These are phyloP conservation scores for Percina caprodes DNA, from an alignment of 2,113 vertebrate species.

Conservation along the genomic window DNA sequence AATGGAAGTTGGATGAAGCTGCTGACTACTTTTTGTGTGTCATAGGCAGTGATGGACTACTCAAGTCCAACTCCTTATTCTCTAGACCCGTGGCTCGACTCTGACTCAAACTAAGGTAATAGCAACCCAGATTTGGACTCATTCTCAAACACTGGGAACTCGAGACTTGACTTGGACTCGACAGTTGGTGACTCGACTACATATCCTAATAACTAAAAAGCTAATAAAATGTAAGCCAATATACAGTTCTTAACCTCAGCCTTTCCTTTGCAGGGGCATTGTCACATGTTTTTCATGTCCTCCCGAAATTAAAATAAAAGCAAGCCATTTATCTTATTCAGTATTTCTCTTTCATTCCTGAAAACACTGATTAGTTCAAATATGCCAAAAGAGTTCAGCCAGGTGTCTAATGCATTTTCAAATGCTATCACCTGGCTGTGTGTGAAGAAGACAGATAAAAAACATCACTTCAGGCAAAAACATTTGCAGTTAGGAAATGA, in stretches of 20 bases:
- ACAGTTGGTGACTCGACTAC: no score
- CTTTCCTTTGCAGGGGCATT: background rate
- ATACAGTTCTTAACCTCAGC: background rate
- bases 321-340: background rate
- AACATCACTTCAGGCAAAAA: background rate
- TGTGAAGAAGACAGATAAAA: constrained; percentile 3
- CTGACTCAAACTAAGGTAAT: no score
- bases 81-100: no score
- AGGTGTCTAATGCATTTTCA: constrained; percentile 6
- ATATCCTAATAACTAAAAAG: no score
- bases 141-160: no score
- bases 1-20: no score
- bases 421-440: background rate
- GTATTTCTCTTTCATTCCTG: background rate
- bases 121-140: no score
- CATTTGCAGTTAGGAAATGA: background rate
- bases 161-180: no score
- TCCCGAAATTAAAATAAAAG: background rate
- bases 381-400: background rate
- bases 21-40: no score
- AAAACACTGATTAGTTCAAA: constrained; percentile 15
- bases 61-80: no score
- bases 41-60: no score
- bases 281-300: background rate
- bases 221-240: no score